Base-by-base conservation (phyloP, 92 coral and sea anemone genomes). In the Bergia sp. region DNA sequence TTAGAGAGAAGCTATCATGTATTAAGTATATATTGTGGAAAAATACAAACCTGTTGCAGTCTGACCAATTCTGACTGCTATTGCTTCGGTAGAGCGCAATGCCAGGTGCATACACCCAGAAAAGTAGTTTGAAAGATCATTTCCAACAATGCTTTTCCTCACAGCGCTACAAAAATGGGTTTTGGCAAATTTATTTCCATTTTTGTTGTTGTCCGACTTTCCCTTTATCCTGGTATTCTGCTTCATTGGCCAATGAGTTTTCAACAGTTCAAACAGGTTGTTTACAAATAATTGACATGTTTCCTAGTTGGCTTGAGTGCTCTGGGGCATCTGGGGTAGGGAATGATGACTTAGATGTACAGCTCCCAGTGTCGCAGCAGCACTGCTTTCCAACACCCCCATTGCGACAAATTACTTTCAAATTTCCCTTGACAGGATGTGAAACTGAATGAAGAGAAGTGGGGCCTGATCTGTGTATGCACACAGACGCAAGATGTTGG, bases 311-410 rank as follows among this genome's bases (percentile, higher is more conserved):
- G 82, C 3, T 86, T 67, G 61, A 9, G 49, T 73, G 89, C 37
- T 86, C 89, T 73, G 89, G 89, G 37, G 82, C 82, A 50, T 86
- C 89, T 20, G 81, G 89, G 38, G 73, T 86, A 2, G 89, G 89
- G 73, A 6, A 73, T 0, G 82, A 44, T 12, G 82, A 86, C 55
- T 80, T 86, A 37, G 89, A 73, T 8, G 89, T 44, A 37, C 21
- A 71, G 40, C 45, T 69, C 29, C 81, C 88, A 12, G 88, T 65
- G 9, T 16, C 72, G 15, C 37, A 23, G 23, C 82, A 23, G 20
- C 67, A 43, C 81, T 86, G 89, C 49, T 86, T 86, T 9, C 89
- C 82, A 44, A 73, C 89, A 4, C 53, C 53, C 53, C 89, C 49
- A 43, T 67, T 86, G 23, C 64, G 42, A 71, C 65, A 85, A 21